A percentile compares a stretch with the other conserved stretches of the same genome.
Conservation (phyloP, 2,888 invertebrate species). For the Eremobia ochroleuca region DNA sequence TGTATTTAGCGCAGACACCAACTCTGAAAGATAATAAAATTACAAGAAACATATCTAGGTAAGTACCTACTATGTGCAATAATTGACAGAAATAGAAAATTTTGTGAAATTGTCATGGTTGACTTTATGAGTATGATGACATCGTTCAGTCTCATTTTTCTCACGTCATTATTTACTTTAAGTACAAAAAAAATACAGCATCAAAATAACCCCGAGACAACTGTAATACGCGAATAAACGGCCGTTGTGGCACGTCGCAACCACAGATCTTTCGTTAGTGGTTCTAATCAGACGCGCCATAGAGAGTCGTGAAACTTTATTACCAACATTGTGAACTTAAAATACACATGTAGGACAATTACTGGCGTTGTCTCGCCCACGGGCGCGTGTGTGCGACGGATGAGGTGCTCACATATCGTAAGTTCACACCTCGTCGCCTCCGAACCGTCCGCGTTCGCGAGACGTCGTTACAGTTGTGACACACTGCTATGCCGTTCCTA, state of each 20-base stretch:
- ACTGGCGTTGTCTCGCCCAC: slow-evolving; percentile 81
- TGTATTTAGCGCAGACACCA: neutral
- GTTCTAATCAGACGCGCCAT: slow-evolving; percentile 80
- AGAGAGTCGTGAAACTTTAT: slow-evolving; percentile 83
- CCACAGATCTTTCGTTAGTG: slow-evolving; percentile 85
- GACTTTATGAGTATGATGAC: neutral
- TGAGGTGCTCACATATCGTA: slow-evolving; percentile 84
- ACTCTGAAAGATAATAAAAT: neutral
- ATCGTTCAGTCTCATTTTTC: slow-evolving; percentile 17
- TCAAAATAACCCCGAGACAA: slow-evolving; percentile 71
- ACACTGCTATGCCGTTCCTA: slow-evolving; percentile 53
- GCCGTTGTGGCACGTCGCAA: slow-evolving; percentile 65
- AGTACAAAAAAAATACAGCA: slow-evolving; percentile 48
- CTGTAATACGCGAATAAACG: slow-evolving; percentile 76
- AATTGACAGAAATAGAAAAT: slow-evolving; percentile 12
- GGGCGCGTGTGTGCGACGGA: slow-evolving; percentile 75
- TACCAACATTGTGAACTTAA: slow-evolving; percentile 83
- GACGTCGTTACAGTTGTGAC: slow-evolving; percentile 64
- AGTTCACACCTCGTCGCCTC: slow-evolving; percentile 84
- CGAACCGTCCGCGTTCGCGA: slow-evolving; percentile 65
- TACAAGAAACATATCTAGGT: neutral
- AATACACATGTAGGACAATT: slow-evolving; percentile 89
- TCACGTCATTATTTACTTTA: slow-evolving; percentile 45
- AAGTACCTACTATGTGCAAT: neutral
- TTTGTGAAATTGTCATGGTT: neutral